Conservation (phyloP, 2,113 vertebrate genomes). For the Epinephelus fuscoguttatus region DNA sequence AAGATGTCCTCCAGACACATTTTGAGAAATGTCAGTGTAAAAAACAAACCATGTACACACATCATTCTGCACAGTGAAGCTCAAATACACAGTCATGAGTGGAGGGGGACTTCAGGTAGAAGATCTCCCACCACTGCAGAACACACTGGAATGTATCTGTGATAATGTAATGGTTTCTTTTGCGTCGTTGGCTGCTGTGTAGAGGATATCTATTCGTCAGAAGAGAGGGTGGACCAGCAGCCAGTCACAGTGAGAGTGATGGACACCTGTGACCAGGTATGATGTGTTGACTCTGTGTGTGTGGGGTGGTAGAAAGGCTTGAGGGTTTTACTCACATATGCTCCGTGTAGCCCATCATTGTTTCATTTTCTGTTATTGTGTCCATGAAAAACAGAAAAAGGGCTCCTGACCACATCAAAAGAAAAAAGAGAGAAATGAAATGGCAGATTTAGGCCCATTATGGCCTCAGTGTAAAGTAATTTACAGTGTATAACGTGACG, state of each 20-base stretch:
- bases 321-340: neutral
- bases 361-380: neutral
- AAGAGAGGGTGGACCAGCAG: slow-evolving; percentile 92
- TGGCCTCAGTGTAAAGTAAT: neutral
- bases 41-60: too few species aligned
- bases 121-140: neutral
- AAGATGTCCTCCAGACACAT: too few species aligned
- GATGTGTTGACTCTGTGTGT: too few species aligned
- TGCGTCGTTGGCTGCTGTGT: slow-evolving; percentile 44
- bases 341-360: neutral
- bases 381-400: neutral
- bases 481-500: neutral
- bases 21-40: too few species aligned
- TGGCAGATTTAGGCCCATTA: too few species aligned
- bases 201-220: slow-evolving; percentile 93
- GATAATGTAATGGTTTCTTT: neutral
- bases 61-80: neutral
- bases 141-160: neutral
- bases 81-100: neutral
- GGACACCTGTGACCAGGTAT: slow-evolving; percentile 94
- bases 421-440: neutral
- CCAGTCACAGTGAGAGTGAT: slow-evolving; percentile 90
- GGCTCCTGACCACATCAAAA: neutral
- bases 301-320: neutral
- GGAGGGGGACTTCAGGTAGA: neutral